phyloP scores from a whole-genome alignment of 2,113 vertebrate genomes.

The Copsychus sechellarum region DNA sequence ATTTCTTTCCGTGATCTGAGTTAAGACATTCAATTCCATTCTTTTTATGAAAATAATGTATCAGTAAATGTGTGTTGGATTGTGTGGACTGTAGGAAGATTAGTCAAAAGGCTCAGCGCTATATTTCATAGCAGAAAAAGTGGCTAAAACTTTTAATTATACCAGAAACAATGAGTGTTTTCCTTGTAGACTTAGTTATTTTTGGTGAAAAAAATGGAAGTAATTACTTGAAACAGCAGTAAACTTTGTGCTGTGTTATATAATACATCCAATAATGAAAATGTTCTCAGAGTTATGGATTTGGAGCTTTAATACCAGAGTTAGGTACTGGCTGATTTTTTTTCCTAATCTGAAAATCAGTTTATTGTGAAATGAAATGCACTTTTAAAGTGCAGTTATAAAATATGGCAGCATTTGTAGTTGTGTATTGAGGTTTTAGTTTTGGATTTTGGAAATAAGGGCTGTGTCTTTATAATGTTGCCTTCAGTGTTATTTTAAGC shows the following conservation, averaged over 20 bases:
- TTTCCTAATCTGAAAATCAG: not conserved
- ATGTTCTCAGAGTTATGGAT: not conserved
- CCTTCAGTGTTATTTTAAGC: not conserved
- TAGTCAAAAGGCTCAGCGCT: not conserved
- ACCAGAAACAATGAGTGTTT: not conserved
- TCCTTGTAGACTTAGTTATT: not conserved
- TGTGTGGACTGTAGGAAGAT: not conserved
- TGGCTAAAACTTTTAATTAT: not conserved
- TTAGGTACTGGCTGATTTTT: not conserved
- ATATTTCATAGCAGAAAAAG: not conserved
- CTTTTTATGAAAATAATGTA: not conserved
- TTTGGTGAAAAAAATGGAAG: not conserved
- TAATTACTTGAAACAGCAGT: slow-evolving; percentile 10
- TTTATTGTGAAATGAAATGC: not conserved
- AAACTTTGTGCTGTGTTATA: not conserved
- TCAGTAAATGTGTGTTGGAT: not conserved
- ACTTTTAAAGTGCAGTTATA: not conserved
- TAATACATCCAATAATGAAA: not conserved
- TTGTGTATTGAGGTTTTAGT: not conserved
- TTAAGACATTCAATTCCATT: not conserved
- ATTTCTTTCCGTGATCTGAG: not conserved
- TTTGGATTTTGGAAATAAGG: not conserved
- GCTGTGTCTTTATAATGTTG: not conserved
- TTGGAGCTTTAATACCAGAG: not conserved
- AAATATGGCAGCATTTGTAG: not conserved